Base-by-base conservation (phyloP, 2,888 invertebrate species). In the Eupithecia tripunctaria region DNA sequence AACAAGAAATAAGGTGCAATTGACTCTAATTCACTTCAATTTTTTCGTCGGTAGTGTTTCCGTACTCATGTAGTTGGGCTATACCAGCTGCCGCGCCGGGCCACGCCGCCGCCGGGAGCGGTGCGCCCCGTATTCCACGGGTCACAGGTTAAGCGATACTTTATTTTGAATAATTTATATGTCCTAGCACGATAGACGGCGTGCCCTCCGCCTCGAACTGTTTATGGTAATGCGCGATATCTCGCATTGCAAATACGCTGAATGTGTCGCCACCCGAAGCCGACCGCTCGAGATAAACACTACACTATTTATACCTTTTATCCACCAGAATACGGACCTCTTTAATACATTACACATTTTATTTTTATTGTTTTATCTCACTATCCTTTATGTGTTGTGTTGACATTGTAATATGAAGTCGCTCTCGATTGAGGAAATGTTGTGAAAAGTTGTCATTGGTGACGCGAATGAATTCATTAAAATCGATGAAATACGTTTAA, bases 121-220 rank as follows among this genome's bases (percentile, higher is more conserved):
- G 63, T 64, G 88, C 85, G 70, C 72, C 63, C 63, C 72, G 75
- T 75, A 67, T 75, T 72, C 74, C 82, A 85, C 83, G 85, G 92
- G 91, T 93, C 91, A 88, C 80, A 82, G 94, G 94, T 93, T 94
- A 94, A 94, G 92, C 94, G 94, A 94, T 94, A 94, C 94, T 94
- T 94, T 94, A 94, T 94, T 94, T 94, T 94, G 94, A 94, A 94
- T 94, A 94, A 94, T 94, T 94, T 94, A 94, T 94, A 93, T 93
- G 93, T 93, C 91, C 91, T 88, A 88, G 86, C 84, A 89, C 93
- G 94, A 94, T 94, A 93, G 94, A 93, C 92, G 92, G 90, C 91
- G 86, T 93, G 93, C 93, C 89, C 93, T 93, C 92, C 91, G 90
- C 88, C 90, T 90, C 88, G 90, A 91, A 89, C 94, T 90, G 92